These are phyloP conservation scores for Tragelaphus buxtoni DNA, from an alignment of 2,113 vertebrate species.

Conservation along the genomic window DNA sequence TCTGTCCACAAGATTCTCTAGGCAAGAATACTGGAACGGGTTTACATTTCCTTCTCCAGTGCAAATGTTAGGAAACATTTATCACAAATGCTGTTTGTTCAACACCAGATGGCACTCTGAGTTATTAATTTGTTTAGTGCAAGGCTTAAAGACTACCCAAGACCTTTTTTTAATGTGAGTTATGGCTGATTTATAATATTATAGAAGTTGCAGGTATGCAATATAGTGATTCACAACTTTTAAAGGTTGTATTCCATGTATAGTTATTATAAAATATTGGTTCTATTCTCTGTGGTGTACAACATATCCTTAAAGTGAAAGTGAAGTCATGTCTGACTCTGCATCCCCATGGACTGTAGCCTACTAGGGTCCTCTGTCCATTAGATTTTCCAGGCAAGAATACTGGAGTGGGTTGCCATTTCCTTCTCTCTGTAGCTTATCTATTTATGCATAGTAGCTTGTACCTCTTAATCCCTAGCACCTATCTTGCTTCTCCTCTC, in stretches of 20 bases:
- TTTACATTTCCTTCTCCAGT: not conserved
- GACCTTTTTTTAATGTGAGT: not conserved
- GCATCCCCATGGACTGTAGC: not conserved
- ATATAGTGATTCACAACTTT: not conserved
- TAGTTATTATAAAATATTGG: not conserved
- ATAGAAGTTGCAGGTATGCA: not conserved
- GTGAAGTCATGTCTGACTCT: not conserved
- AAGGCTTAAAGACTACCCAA: not conserved
- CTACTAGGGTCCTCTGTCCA: not conserved
- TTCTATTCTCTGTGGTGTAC: not conserved
- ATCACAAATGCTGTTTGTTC: not conserved
- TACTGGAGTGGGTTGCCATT: not conserved
- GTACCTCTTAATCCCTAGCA: not conserved
- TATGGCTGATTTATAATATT: not conserved
- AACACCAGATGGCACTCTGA: constrained; percentile 7
- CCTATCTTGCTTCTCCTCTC: not conserved
- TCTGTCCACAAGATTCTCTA: too few relatives aligned
- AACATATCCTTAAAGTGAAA: not conserved
- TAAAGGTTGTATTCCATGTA: not conserved
- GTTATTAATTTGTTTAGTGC: not conserved
- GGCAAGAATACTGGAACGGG: not conserved
- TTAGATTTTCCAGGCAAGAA: not conserved
- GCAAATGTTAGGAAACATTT: not conserved
- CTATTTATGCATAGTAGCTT: not conserved
- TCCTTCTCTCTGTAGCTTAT: not conserved